Evolutionary conservation across 2,888 invertebrate species (phyloP).

Genomic region (Apamea crenata): DNA sequence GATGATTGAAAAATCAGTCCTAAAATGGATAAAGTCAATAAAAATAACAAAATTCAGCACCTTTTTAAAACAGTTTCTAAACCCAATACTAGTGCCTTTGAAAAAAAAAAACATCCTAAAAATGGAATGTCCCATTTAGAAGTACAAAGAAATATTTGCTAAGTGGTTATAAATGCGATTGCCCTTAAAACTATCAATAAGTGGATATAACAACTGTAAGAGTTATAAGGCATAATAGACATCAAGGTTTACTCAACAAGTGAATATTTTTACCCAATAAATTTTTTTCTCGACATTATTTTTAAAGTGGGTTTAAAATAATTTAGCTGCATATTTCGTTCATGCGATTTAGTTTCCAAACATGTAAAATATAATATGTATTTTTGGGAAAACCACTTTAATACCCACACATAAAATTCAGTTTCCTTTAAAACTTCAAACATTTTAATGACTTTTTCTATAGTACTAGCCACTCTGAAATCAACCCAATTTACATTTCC

Average conservation of each 20-base stretch:
- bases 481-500: neutral
- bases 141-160: slow-evolving; percentile 42
- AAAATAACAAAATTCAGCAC: slow-evolving; percentile 4
- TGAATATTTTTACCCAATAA: neutral
- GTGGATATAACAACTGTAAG: slow-evolving; percentile 31
- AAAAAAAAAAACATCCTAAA: slow-evolving; percentile 15
- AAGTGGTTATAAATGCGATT: slow-evolving; percentile 52
- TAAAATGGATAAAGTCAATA: slow-evolving; percentile 1
- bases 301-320: slow-evolving; percentile 12
- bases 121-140: slow-evolving; percentile 57
- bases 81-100: neutral
- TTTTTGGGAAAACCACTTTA: neutral
- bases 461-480: neutral
- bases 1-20: too few relatives aligned
- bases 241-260: slow-evolving; percentile 5
- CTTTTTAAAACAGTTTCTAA: neutral
- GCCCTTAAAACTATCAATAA: slow-evolving; percentile 38
- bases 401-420: neutral
- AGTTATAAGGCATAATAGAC: slow-evolving; percentile 14
- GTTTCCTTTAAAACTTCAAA: neutral
- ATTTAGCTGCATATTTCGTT: neutral
- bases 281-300: slow-evolving; percentile 7
- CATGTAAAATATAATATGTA: neutral
- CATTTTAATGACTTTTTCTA: neutral
- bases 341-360: neutral